These are phyloP conservation scores for Garra rufa DNA, from an alignment of 2,113 vertebrate species.

Conservation along the genomic window DNA sequence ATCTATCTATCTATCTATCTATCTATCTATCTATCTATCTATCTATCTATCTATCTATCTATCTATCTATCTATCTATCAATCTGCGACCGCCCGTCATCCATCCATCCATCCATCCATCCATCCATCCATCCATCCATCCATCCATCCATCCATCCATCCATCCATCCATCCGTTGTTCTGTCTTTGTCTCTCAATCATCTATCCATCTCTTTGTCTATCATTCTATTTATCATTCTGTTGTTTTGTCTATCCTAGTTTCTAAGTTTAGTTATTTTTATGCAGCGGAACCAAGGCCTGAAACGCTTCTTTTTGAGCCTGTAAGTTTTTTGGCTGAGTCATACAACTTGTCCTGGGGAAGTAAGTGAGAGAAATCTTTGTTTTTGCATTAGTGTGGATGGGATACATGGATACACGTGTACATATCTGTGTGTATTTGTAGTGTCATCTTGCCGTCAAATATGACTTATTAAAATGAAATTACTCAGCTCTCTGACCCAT, in stretches of 20 bases:
- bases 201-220: not conserved
- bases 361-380: slow-evolving; percentile 13
- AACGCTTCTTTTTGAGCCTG: not conserved
- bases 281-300: not conserved
- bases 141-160: not conserved
- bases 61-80: not conserved
- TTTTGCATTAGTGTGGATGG: not conserved
- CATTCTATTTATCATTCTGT: not conserved
- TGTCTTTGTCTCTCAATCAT: too few relatives aligned
- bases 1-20: not conserved
- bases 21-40: not conserved
- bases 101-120: not conserved
- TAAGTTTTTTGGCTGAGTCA: slow-evolving; percentile 54
- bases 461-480: slow-evolving; percentile 83
- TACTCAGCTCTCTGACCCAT: slow-evolving; percentile 78
- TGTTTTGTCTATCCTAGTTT: not conserved
- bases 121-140: not conserved
- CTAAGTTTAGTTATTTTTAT: not conserved
- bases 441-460: slow-evolving; percentile 77
- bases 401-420: slow-evolving; percentile 38
- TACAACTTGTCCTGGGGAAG: slow-evolving; percentile 47
- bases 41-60: not conserved
- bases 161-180: not conserved
- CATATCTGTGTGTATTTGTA: slow-evolving; percentile 60
- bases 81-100: too few relatives aligned